Evolutionary conservation across 2,113 vertebrate genomes (phyloP).

Genomic region (Dicrurus megarhynchus): DNA sequence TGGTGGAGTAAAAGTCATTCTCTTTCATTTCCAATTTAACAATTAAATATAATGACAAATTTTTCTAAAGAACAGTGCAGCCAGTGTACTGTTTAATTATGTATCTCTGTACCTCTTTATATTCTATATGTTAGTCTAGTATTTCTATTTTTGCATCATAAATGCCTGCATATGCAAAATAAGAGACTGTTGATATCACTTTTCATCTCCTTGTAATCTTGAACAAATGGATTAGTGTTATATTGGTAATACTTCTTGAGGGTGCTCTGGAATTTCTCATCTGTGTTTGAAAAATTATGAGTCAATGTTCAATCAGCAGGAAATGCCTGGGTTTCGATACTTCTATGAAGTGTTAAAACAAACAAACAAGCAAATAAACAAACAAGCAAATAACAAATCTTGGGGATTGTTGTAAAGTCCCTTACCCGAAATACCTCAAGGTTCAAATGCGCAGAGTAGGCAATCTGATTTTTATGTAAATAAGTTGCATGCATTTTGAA

Average conservation of each 20-base stretch:
- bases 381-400: neutral
- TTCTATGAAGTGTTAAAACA: neutral
- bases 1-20: neutral
- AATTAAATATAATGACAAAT: neutral
- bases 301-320: constrained; percentile 10
- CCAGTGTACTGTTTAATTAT: neutral
- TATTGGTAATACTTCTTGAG: neutral
- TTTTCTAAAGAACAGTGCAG: neutral
- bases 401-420: neutral
- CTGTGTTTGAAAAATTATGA: constrained; percentile 1
- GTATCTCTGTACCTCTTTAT: neutral
- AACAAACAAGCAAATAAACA: neutral
- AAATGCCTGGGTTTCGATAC: neutral
- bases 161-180: neutral
- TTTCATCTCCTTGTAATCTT: neutral
- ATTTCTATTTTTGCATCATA: neutral
- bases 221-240: neutral
- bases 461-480: constrained; percentile 30
- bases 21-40: neutral
- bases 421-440: neutral
- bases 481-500: neutral
- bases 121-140: neutral
- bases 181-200: neutral
- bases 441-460: neutral
- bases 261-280: neutral